Evolutionary conservation across 2,797 vertebrate species (phyloP).

Genomic region (Danio tinwini): DNA sequence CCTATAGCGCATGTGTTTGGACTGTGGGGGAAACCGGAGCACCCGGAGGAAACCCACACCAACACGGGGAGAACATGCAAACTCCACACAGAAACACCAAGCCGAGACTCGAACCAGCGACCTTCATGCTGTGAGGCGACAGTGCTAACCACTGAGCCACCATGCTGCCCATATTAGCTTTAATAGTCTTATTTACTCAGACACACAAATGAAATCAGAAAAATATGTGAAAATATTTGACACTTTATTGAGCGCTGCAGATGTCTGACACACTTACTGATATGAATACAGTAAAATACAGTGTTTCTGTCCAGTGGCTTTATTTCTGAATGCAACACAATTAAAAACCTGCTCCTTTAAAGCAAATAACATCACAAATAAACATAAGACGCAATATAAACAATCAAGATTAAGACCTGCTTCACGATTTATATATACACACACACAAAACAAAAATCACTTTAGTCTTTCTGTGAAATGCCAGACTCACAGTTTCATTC

Average conservation of each 20-base stretch:
- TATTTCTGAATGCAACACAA: neutral
- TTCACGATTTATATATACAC: constrained; percentile 68
- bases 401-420: constrained; percentile 71
- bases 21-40: too few species aligned
- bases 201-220: neutral
- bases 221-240: constrained; percentile 76
- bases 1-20: too few species aligned
- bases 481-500: constrained; percentile 74
- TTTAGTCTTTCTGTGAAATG: constrained; percentile 68
- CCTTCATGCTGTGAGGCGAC: too few species aligned
- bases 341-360: neutral
- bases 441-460: constrained; percentile 58
- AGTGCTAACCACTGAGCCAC: neutral
- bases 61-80: too few species aligned
- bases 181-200: neutral
- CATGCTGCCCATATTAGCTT: too few species aligned
- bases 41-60: too few species aligned
- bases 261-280: constrained; percentile 67
- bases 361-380: neutral
- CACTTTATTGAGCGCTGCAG: constrained; percentile 78
- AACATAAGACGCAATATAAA: neutral
- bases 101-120: too few species aligned
- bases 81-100: too few species aligned
- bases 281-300: constrained; percentile 62
- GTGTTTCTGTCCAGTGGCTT: constrained; percentile 1